Percentiles rank a stretch among this genome's conserved stretches.
Evolutionary conservation across 2,888 invertebrate species (phyloP).

Genomic region (Acheta domesticus): DNA sequence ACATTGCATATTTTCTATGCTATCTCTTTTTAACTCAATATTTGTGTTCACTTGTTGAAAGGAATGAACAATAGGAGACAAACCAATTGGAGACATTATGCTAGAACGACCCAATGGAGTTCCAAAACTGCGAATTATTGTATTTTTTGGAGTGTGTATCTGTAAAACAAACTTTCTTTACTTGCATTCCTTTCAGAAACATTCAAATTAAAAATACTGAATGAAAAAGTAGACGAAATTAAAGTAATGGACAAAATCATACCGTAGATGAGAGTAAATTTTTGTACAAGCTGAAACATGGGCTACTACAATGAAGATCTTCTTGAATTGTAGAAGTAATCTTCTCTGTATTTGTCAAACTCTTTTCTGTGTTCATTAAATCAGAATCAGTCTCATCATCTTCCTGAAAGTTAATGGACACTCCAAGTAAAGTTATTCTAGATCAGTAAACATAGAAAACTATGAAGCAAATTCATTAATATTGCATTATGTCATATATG

Average conservation of each 20-base stretch:
- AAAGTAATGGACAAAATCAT: background rate
- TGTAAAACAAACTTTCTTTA: background rate
- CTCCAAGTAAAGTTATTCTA: too few relatives aligned
- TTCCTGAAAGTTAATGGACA: too few relatives aligned
- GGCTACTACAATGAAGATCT: background rate
- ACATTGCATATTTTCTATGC: background rate
- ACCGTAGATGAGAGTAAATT: background rate
- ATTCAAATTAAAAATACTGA: background rate
- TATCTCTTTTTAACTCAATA: background rate
- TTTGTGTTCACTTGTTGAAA: background rate
- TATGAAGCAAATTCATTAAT: too few relatives aligned
- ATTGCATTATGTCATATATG: too few relatives aligned
- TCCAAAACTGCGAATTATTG: background rate
- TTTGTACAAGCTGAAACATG: background rate
- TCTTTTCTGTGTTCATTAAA: too few relatives aligned
- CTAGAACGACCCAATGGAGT: background rate
- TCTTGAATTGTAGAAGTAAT: too few relatives aligned
- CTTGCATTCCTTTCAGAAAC: too few relatives aligned
- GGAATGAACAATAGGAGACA: background rate
- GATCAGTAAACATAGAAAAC: too few relatives aligned
- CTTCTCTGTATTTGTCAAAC: too few relatives aligned
- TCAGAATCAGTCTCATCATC: too few relatives aligned
- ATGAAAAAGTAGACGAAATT: background rate
- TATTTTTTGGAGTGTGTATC: background rate
- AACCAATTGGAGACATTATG: background rate